Percentiles rank a stretch among this genome's conserved stretches.
Evolutionary conservation across 2,113 vertebrate genomes (phyloP).

Genomic region (Lepidothrix coronata): DNA sequence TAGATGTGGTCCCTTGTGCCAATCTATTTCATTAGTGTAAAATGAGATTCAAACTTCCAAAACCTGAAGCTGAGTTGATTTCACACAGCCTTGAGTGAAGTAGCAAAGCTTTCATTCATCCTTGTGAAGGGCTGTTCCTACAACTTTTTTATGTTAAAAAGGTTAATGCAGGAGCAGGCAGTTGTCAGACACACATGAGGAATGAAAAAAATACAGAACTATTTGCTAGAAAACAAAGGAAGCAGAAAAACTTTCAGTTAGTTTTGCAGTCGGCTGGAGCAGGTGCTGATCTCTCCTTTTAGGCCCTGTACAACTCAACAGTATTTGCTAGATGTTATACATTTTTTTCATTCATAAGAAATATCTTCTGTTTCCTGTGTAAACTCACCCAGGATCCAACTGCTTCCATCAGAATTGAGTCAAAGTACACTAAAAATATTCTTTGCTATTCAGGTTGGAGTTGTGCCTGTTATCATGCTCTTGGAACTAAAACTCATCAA

Average conservation of each 20-base stretch:
- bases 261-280: not conserved
- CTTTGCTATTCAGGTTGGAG: not conserved
- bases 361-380: not conserved
- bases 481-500: not conserved
- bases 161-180: not conserved
- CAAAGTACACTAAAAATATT: not conserved
- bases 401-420: not conserved
- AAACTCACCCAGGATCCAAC: not conserved
- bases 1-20: not conserved
- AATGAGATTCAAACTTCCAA: not conserved
- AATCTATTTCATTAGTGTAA: not conserved
- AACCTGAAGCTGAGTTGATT: not conserved
- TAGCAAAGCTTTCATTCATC: not conserved
- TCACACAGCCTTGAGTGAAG: not conserved
- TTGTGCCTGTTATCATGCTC: not conserved
- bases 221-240: not conserved
- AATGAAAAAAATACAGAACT: not conserved
- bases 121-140: not conserved
- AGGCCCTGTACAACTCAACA: fast-evolving
- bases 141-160: not conserved
- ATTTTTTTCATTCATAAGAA: not conserved
- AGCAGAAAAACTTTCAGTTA: not conserved
- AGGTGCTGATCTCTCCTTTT: not conserved
- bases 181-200: not conserved
- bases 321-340: not conserved